phyloP scores from a whole-genome alignment of 2,113 vertebrate genomes.

The Neolamprologus kungweensis region DNA sequence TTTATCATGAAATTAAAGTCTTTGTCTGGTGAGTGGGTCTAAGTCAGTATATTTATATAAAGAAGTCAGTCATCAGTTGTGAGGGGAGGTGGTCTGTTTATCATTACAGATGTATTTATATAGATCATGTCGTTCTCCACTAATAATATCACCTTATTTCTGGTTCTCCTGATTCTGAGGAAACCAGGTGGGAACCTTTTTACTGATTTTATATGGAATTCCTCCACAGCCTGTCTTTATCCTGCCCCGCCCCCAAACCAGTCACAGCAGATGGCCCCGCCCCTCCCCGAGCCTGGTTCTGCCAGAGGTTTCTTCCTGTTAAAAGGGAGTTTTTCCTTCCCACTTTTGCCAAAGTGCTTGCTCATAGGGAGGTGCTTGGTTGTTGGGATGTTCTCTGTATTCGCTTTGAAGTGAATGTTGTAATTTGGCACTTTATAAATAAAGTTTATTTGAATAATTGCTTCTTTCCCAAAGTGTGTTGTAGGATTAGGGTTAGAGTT shows the following conservation, averaged over 20 bases:
- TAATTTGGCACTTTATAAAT: not conserved
- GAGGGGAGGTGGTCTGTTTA: not conserved
- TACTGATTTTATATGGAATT: not conserved
- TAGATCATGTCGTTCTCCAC: rapidly evolving
- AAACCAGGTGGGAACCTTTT: not conserved
- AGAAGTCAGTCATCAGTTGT: not conserved
- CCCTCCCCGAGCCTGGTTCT: not conserved
- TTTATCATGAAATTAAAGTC: not conserved
- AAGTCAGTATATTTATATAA: not conserved
- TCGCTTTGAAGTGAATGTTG: rapidly evolving
- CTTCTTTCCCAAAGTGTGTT: not conserved
- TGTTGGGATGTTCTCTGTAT: not conserved
- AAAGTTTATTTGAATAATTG: not conserved
- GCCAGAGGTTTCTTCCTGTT: not conserved
- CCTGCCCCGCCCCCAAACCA: rapidly evolving
- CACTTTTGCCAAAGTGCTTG: not conserved
- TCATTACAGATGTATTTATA: not conserved
- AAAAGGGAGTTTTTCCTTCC: not conserved
- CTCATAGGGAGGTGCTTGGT: not conserved
- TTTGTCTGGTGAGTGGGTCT: not conserved
- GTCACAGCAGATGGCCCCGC: not conserved
- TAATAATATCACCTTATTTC: not conserved
- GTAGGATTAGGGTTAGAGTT: not conserved
- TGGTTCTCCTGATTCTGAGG: not conserved
- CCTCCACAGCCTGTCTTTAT: not conserved